Evolutionary conservation across 2,888 invertebrate genomes (phyloP).

Genomic region (Hoplodrina ambigua): DNA sequence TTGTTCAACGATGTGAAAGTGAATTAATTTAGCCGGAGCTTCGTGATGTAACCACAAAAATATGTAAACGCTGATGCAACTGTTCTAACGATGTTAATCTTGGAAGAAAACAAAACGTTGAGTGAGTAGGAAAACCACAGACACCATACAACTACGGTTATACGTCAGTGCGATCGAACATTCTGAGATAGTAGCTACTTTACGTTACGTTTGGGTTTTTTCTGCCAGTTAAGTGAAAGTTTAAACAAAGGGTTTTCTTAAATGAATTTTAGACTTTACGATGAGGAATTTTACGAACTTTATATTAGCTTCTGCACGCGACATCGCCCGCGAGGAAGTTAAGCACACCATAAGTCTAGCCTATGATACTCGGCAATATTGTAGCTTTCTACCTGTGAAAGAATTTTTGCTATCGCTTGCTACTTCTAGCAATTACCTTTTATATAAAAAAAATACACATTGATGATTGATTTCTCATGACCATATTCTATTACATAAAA

Average conservation of each 20-base stretch:
- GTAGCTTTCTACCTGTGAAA: too few species aligned
- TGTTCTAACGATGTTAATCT: slow-evolving; percentile 39
- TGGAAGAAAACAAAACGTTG: slow-evolving; percentile 33
- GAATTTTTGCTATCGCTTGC: too few species aligned
- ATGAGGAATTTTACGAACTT: too few species aligned
- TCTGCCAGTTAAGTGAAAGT: neutral
- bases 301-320: too few species aligned
- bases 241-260: too few species aligned
- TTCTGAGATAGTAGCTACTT: neutral
- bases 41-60: slow-evolving; percentile 48
- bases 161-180: slow-evolving; percentile 6
- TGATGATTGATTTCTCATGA: too few species aligned
- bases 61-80: slow-evolving; percentile 46
- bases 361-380: too few species aligned
- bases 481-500: neutral
- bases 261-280: too few species aligned
- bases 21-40: slow-evolving; percentile 41
- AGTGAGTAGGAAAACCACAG: slow-evolving; percentile 18
- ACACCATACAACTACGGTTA: slow-evolving; percentile 1
- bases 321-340: too few species aligned
- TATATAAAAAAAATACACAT: too few species aligned
- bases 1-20: slow-evolving; percentile 42
- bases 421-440: too few species aligned
- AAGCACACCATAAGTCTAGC: too few species aligned
- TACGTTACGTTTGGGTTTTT: neutral